Evolutionary conservation across 2,113 vertebrate genomes (phyloP), one percentile per base, ranked within the genome.

Genomic region (Albula glossodonta): DNA sequence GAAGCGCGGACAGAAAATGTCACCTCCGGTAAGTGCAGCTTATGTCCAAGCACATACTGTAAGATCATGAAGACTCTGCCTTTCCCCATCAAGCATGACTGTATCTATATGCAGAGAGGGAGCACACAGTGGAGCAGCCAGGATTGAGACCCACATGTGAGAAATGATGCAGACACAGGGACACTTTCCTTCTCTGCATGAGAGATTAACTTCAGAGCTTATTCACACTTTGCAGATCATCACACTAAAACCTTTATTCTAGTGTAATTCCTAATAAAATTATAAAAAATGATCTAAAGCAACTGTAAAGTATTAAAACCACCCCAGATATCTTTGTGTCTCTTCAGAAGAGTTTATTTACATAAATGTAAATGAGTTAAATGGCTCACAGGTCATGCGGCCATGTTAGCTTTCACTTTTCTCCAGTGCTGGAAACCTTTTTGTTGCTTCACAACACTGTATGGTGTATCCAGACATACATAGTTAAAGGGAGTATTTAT

Each of bases 1-100:
- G 91, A 94, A 93, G 93, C 60, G 89, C 83, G 90, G 92, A 89
- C 60, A 88, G 92, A 91, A 87, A 95, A 96, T 82, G 82, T 94
- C 90, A 94, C 93, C 25, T 92, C 94, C 93, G 95, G 95, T 96
- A 82, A 91, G 70, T 51, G 70, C 22, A 70, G 19, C 63, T 2
- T 74, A 2, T 66, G 60, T 66, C 60, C 17, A 15, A 0, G 60
- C 60, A 66, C 15, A 66, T 7, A 15, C 60, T 66, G 19, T 66
- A 15, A 66, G 60, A 66, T 66, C 60, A 19, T 66, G 6, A 66
- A 66, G 15, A 66, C 15, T 66, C 60, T 19, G 60, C 4, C 60
- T 66, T 19, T 66, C 3, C 60, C 19, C 17, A 66, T 66, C 63
- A 86, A 66, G 78, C 31, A 60, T 31, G 31, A 41, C 31, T 48